Evolutionary conservation across 64 coral and sea anemone genomes (phyloP), one percentile per base, ranked within the genome.

Genomic region (Anthopleura sola): DNA sequence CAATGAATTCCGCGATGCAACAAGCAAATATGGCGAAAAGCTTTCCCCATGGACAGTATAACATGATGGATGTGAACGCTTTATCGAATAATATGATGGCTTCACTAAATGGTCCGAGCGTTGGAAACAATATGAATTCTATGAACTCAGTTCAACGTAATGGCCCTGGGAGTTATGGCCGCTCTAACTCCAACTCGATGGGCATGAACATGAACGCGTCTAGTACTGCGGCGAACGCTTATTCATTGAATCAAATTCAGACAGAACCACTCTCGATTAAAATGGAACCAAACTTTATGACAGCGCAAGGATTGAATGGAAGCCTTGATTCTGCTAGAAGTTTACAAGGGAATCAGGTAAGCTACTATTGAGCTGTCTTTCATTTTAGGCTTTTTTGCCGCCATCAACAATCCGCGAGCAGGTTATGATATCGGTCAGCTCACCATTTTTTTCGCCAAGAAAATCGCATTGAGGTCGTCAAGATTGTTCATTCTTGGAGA

Each of bases 81-180:
- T 78, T 92, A 83, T 87, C 84, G 57, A 97, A 92, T 90, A 86
- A 81, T 23, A 62, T 87, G 81, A 96, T 96, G 84, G 94, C 87
- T 68, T 90, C 94, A 88, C 81, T 92, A 83, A 96, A 96, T 81
- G 94, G 94, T 23, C 87, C 94, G 19, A 86, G 90, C 40, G 82
- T 60, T 54, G 88, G 90, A 82, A 96, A 86, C 94, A 80, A 83
- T 46, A 82, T 96, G 33, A 96, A 87, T 56, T 56, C 82, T 85
- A 92, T 92, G 85, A 92, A 89, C 55, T 75, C 90, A 18, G 56
- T 87, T 87, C 81, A 85, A 49, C 84, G 90, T 82, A 86, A 87
- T 87, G 90, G 90, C 37, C 38, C 90, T 54, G 20, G 49, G 48
- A 56, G 49, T 54, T 83, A 83, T 83, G 82, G 82, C 82, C 49